Evolutionary conservation across 2,113 vertebrate species (phyloP).

Genomic region (Boulengeromyrus knoepffleri): DNA sequence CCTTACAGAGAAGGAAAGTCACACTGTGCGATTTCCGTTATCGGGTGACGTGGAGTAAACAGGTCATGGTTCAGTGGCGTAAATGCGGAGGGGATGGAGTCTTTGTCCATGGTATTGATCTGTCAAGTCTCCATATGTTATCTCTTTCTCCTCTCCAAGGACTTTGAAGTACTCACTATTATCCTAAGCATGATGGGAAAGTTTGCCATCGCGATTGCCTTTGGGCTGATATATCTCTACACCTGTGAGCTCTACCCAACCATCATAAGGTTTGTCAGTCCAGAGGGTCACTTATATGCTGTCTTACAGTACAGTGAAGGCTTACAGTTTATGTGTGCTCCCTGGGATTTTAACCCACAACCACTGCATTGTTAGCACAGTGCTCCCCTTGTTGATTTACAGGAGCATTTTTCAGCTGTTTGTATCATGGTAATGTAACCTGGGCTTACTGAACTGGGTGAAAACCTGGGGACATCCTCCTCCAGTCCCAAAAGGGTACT

Average conservation of each 20-base stretch:
- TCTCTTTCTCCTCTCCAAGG: constrained; percentile 37
- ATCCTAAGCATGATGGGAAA: constrained; percentile 75
- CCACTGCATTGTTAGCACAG: not conserved
- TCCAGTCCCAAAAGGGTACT: not conserved
- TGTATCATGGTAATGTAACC: not conserved
- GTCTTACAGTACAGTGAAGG: not conserved
- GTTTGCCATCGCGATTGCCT: constrained; percentile 77
- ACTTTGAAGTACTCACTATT: constrained; percentile 54
- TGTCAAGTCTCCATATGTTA: not conserved
- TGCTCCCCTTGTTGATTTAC: not conserved
- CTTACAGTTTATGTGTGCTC: not conserved
- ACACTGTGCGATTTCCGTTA: not conserved
- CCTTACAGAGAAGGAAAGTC: not conserved
- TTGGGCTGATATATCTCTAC: constrained; percentile 85
- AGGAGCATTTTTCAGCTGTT: not conserved
- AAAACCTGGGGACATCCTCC: not conserved
- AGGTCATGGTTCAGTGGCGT: not conserved
- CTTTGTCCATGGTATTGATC: not conserved
- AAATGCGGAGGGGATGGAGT: not conserved
- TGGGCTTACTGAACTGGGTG: not conserved
- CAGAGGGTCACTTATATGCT: not conserved
- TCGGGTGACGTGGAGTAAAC: not conserved
- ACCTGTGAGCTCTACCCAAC: constrained; percentile 90
- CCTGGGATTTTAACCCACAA: not conserved
- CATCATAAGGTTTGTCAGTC: constrained; percentile 64